Evolutionary conservation across 2,888 invertebrate species (phyloP).

Genomic region (Ectemnius lituratus): DNA sequence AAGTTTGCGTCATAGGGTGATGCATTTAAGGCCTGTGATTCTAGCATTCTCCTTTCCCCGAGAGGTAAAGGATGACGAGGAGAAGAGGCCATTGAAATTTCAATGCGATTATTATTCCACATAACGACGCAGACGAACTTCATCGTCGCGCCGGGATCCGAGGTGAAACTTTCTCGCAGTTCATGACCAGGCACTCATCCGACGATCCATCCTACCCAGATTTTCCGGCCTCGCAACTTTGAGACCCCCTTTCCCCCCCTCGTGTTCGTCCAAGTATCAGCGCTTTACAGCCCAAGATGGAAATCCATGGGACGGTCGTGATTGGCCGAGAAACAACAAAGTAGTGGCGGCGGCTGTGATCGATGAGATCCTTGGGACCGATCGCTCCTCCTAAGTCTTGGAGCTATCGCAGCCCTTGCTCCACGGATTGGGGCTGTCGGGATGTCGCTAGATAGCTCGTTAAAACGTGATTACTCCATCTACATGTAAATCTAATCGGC

Average conservation of each 20-base stretch:
- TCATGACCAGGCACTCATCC: too few species aligned
- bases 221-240: constrained; percentile 3
- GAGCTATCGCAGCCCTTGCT: constrained; percentile 45
- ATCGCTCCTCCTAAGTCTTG: constrained; percentile 39
- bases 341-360: constrained; percentile 37
- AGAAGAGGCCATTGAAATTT: too few species aligned
- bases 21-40: too few species aligned
- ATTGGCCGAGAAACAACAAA: constrained; percentile 33
- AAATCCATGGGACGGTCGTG: constrained; percentile 36
- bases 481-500: constrained; percentile 74
- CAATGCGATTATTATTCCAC: too few species aligned
- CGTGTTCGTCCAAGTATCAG: constrained; percentile 15
- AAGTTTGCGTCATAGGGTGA: too few species aligned
- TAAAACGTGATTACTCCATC: constrained; percentile 73
- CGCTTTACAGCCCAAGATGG: constrained; percentile 28
- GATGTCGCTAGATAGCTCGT: constrained; percentile 61
- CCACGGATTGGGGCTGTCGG: constrained; percentile 35
- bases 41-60: too few species aligned
- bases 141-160: too few species aligned
- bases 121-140: too few species aligned
- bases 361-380: constrained; percentile 55
- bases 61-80: too few species aligned
- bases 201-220: background rate
- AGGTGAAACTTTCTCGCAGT: too few species aligned
- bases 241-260: too few species aligned